Percentiles rank a stretch among this genome's conserved stretches.
Conservation (phyloP, 2,113 vertebrate species). For the Oreotrochilus melanogaster region DNA sequence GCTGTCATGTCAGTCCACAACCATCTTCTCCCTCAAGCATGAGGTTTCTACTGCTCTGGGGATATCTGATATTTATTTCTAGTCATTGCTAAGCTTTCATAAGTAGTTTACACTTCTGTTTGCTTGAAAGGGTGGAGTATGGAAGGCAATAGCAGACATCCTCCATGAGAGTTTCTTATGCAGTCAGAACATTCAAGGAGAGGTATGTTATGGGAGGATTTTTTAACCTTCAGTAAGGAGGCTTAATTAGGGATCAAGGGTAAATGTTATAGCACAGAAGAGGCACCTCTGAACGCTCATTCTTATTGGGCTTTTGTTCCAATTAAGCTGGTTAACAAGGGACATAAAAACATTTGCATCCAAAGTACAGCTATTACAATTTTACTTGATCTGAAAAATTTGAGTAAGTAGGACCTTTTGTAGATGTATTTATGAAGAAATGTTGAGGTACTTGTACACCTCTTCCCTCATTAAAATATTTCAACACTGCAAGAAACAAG, state of each 20-base stretch:
- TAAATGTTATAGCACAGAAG: slow-evolving; percentile 46
- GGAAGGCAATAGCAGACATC: neutral
- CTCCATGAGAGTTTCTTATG: neutral
- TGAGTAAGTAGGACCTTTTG: slow-evolving; percentile 37
- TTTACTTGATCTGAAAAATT: slow-evolving; percentile 43
- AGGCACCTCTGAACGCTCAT: neutral
- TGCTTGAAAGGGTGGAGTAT: neutral
- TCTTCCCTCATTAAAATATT: slow-evolving; percentile 22
- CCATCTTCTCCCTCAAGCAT: neutral
- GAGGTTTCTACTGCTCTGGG: neutral
- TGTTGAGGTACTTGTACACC: slow-evolving; percentile 34
- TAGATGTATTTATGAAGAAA: slow-evolving; percentile 44
- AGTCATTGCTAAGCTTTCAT: neutral
- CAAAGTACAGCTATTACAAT: slow-evolving; percentile 62
- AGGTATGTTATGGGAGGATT: slow-evolving; percentile 40
- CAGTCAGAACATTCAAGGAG: slow-evolving; percentile 30
- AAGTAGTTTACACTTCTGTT: neutral
- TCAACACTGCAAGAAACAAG: neutral
- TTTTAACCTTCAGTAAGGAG: slow-evolving; percentile 56
- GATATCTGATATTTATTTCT: neutral
- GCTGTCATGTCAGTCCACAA: neutral
- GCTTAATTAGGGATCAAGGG: slow-evolving; percentile 66
- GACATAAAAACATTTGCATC: slow-evolving; percentile 19
- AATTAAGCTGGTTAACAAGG: slow-evolving; percentile 66
- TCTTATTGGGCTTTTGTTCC: slow-evolving; percentile 44